Conservation (phyloP, 2,113 vertebrate species). For the Dicentrarchus labrax region DNA sequence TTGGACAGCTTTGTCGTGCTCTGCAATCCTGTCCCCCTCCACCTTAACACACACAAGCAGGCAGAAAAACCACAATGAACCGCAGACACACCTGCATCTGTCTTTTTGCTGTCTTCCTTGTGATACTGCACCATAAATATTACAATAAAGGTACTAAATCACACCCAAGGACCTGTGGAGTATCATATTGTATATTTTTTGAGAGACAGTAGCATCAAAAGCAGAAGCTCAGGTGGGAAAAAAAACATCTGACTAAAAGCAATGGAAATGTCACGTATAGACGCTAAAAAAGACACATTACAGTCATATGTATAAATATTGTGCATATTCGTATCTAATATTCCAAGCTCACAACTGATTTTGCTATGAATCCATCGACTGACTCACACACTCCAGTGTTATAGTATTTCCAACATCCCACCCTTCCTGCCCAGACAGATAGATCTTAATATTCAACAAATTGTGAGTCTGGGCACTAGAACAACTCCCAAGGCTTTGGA, state of each 20-base stretch:
- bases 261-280: neutral
- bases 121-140: neutral
- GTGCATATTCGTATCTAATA: neutral
- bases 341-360: conserved; percentile 1
- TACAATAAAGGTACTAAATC: neutral
- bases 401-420: conserved; percentile 43
- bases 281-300: neutral
- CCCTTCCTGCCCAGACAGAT: conserved; percentile 27
- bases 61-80: neutral
- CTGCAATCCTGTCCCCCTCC: conserved; percentile 21
- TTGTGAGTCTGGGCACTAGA: conserved; percentile 41
- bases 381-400: neutral
- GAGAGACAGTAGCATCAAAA: neutral
- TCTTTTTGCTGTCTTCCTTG: neutral
- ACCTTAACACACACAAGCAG: neutral
- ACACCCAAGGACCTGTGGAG: neutral
- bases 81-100: neutral
- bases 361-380: conserved; percentile 17
- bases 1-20: conserved; percentile 3
- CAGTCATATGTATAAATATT: neutral
- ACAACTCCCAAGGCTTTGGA: conserved; percentile 61
- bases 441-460: conserved; percentile 50
- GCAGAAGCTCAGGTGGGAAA: neutral
- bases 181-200: neutral
- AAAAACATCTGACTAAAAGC: neutral